Evolutionary conservation across 2,113 vertebrate genomes (phyloP), one percentile per base, ranked within the genome.

Genomic region (Jacana jacana): DNA sequence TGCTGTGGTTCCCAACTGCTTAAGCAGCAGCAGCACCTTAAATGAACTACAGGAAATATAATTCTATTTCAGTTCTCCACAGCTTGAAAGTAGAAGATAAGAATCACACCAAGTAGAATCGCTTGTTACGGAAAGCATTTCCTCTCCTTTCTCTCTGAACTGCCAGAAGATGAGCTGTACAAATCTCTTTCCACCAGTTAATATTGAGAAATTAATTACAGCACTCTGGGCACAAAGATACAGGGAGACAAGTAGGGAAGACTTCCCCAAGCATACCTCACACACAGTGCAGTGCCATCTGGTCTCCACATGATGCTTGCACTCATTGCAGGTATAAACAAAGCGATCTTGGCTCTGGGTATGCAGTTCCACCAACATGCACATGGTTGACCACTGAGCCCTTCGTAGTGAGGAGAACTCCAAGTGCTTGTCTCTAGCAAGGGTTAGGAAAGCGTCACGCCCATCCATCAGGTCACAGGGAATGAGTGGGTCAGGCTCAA

Each of bases 331-430:
- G 88, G 99, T 99, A 94, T 99, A 99, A 82, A 99, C 99, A 33
- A 99, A 99, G 91, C 99, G 99, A 92, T 99, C 99, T 97, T 99
- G 99, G 98, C 99, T 99, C 98, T 99, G 99, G 64, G 99, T 99
- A 96, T 99, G 99, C 87, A 99, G 98, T 94, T 99, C 99, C 96
- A 99, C 99, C 95, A 99, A 94, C 99, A 99, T 99, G 91, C 99
- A 99, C 99, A 99, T 99, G 88, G 99, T 99, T 86, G 99, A 99
- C 99, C 99, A 99, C 98, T 98, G 98, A 91, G 99, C 99, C 91
- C 99, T 98, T 63, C 99, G 97, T 16, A 99, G 97, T 2, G 99
- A 99, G 40, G 99, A 99, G 98, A 99, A 99, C 98, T 99, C 99
- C 96, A 99, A 97, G 96, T 99, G 99, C 94, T 99, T 99, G 97